Base-by-base conservation (phyloP, 1,140 invertebrate species). In the Pogonus chalceus region DNA sequence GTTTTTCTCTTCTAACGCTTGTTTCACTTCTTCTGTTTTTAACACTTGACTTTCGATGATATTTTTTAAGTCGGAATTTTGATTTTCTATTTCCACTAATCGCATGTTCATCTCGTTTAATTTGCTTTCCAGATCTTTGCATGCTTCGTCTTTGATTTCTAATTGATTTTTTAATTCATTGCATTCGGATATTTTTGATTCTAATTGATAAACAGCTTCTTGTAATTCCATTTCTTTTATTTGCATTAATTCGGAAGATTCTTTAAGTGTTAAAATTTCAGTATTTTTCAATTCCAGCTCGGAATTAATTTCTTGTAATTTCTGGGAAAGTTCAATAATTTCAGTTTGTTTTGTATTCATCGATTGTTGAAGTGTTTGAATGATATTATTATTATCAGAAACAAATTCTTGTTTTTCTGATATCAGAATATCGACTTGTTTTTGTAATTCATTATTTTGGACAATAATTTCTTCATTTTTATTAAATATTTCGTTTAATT, bases 21-120 rank as follows among this genome's bases (percentile, higher is more conserved):
- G 74, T 58, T 82, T 83, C 4, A 87, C 61, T 1, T 77, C 76
- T 1, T 81, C 79, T 49, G 86, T 79, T 63, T 86, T 83, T 46
- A 79, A 62, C 57, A 86, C 84, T 63, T 83, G 84, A 18, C 72
- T 76, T 58, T 80, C 78, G 23, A 87, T 67, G 0, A 76, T 76
- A 10, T 70, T 64, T 58, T 79, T 79, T 58, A 79, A 37, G 43
- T 77, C 76, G 0, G 56, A 39, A 20, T 76, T 49, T 51, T 75
- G 69, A 47, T 52, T 71, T 58, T 67, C 73, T 59, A 74, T 67
- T 58, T 81, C 75, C 58, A 78, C 72, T 16, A 77, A 65, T 2
- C 74, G 55, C 14, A 65, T 67, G 50, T 75, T 68, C 18, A 82
- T 65, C 56, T 83, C 79, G 3, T 66, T 60, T 12, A 83, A 69